These are phyloP conservation scores for Clarias fuscus DNA, from an alignment of 2,797 vertebrate genomes.

Conservation along the genomic window DNA sequence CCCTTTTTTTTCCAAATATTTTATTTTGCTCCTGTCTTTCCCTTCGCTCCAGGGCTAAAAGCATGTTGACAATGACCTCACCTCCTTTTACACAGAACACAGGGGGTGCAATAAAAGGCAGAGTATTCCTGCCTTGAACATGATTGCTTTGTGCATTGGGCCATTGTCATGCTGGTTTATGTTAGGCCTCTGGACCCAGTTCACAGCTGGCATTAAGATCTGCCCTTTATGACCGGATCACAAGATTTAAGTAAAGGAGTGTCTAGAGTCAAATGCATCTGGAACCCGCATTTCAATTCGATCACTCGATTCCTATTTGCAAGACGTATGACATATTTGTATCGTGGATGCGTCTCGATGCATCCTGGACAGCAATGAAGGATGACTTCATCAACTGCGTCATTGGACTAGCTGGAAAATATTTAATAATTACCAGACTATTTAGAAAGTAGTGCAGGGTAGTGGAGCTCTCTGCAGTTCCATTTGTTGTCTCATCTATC, in stretches of 20 bases:
- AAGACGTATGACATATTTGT: no score
- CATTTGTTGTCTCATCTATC: neutral
- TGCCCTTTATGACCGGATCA: neutral
- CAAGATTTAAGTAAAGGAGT: neutral
- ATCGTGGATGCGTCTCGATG: neutral
- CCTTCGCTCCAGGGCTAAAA: no score
- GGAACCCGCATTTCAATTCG: neutral
- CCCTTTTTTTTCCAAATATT: no score
- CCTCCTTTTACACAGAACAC: no score
- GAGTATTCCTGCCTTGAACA: no score
- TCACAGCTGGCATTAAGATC: neutral
- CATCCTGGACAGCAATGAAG: neutral
- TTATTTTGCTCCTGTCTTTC: no score
- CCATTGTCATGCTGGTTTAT: neutral
- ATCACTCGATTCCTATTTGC: no score
- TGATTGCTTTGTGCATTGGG: neutral
- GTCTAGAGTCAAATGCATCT: no score
- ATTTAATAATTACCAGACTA: neutral
- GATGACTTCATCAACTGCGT: no score
- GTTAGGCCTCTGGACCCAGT: neutral
- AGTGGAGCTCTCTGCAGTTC: neutral
- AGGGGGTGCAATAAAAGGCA: no score
- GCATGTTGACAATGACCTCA: no score
- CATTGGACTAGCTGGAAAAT: neutral
- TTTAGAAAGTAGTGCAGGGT: no score